A percentile compares a stretch with the other conserved stretches of the same genome.
Conservation (phyloP, 2,888 invertebrate genomes). For the Morpho helenor region DNA sequence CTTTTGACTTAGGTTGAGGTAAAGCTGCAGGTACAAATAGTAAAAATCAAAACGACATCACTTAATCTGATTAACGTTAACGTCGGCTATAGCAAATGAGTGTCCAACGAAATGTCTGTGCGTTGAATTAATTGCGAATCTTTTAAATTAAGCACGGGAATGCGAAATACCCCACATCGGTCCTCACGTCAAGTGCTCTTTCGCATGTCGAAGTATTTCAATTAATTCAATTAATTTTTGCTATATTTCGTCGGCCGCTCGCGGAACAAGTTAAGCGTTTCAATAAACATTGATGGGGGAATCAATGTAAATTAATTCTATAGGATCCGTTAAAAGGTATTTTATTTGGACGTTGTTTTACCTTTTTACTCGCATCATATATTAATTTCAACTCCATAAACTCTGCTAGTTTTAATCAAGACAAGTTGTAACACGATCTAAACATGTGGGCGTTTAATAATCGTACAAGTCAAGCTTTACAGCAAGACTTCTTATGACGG, state of each 20-base stretch:
- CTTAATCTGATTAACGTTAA: constrained; percentile 14
- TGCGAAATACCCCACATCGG: constrained; percentile 15
- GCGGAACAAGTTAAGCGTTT: constrained; percentile 7
- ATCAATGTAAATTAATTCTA: constrained; percentile 2
- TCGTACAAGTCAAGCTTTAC: too few species aligned
- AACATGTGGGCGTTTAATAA: too few species aligned
- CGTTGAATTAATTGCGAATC: constrained; percentile 28
- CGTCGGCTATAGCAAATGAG: constrained; percentile 17
- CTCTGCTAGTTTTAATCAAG: too few species aligned
- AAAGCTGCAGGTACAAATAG: too few species aligned
- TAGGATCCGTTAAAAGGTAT: background rate
- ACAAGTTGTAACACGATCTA: too few species aligned
- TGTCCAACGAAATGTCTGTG: constrained; percentile 10
- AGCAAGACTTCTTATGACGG: too few species aligned
- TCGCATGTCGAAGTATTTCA: constrained; percentile 28
- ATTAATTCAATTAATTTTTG: constrained; percentile 35
- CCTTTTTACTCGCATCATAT: too few species aligned
- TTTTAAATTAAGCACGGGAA: constrained; percentile 25
- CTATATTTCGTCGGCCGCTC: constrained; percentile 25
- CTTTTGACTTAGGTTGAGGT: too few species aligned
- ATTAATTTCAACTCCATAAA: too few species aligned
- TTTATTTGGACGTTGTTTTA: background rate
- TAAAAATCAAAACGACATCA: constrained; percentile 11
- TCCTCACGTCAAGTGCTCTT: constrained; percentile 29
- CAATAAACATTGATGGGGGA: constrained; percentile 4